Percentiles rank a stretch among this genome's conserved stretches.
Evolutionary conservation across 2,797 vertebrate species (phyloP).

Genomic region (Gadopsis bispinosus): DNA sequence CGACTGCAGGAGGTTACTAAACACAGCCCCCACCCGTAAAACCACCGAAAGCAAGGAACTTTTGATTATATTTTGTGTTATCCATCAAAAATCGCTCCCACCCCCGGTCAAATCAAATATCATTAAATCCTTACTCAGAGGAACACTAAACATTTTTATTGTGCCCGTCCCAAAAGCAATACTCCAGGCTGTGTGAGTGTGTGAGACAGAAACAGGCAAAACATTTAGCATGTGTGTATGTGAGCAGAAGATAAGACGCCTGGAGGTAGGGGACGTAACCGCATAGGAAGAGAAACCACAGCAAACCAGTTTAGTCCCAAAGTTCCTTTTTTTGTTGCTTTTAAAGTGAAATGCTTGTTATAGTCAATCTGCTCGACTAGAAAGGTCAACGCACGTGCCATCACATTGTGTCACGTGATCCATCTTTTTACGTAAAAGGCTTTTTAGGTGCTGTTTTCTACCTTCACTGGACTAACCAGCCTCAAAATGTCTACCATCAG

Average conservation of each 20-base stretch:
- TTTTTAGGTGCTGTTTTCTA: neutral
- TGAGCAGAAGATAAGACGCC: conserved; percentile 28
- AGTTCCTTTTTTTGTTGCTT: neutral
- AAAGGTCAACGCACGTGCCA: neutral
- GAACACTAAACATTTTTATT: conserved; percentile 66
- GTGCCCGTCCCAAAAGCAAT: conserved; percentile 54
- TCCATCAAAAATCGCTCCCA: too few species aligned
- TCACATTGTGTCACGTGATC: neutral
- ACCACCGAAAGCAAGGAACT: neutral
- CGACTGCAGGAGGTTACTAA: neutral
- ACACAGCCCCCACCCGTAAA: neutral
- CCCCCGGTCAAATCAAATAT: conserved; percentile 11
- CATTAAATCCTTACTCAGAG: neutral
- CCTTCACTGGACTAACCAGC: neutral
- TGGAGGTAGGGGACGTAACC: conserved; percentile 14
- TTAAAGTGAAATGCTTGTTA: neutral
- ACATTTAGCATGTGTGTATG: conserved; percentile 4
- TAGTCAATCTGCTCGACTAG: neutral
- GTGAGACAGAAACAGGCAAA: neutral
- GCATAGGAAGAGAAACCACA: conserved; percentile 45
- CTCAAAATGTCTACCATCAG: conserved; percentile 3
- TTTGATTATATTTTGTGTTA: neutral
- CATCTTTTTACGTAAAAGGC: neutral
- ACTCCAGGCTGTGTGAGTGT: neutral
- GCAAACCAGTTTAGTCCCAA: neutral